phyloP scores from a whole-genome alignment of 1,140 invertebrate species.

The Pachypeltis micranthus region DNA sequence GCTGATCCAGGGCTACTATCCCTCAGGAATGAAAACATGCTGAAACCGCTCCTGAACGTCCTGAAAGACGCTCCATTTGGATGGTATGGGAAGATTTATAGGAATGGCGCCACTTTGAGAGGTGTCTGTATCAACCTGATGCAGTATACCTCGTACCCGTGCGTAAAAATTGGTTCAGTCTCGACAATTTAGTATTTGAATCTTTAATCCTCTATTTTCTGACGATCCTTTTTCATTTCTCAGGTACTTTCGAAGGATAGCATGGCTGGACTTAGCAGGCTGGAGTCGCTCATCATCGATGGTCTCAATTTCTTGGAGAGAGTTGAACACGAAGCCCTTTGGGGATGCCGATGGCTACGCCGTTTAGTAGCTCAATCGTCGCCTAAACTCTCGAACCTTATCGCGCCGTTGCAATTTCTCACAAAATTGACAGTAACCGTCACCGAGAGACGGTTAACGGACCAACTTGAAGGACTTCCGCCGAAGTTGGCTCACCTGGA shows the following conservation, averaged over 20 bases:
- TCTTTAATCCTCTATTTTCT: no score
- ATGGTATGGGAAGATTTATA: no score
- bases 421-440: constrained; percentile 54
- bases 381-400: constrained; percentile 43
- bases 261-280: constrained; percentile 28
- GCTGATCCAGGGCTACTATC: no score
- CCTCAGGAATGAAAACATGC: no score
- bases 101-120: no score
- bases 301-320: constrained; percentile 29
- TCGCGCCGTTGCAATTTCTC: constrained; percentile 41
- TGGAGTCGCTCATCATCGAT: constrained; percentile 31
- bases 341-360: constrained; percentile 32
- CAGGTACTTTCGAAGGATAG: constrained; percentile 32
- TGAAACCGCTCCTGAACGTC: no score
- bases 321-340: constrained; percentile 2
- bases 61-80: no score
- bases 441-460: constrained; percentile 38
- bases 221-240: constrained; percentile 34
- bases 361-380: constrained; percentile 1
- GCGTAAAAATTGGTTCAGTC: no score
- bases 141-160: no score
- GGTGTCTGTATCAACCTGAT: no score
- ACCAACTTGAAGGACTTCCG: constrained; percentile 32
- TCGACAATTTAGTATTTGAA: no score
- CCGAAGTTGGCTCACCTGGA: constrained; percentile 68